Evolutionary conservation across 2,113 vertebrate species (phyloP).

Genomic region (Sorex araneus): DNA sequence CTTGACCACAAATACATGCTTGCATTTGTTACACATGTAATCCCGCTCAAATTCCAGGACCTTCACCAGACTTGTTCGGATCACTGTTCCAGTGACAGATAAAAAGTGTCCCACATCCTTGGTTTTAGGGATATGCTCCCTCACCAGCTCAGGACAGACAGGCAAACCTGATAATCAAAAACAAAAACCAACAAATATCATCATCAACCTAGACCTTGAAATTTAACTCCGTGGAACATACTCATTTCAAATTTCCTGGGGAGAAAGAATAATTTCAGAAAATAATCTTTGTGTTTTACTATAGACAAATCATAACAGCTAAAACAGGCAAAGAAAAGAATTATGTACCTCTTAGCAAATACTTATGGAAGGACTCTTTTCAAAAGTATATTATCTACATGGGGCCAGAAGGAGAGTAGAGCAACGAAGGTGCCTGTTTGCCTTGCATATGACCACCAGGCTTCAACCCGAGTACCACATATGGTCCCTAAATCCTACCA

Average conservation of each 20-base stretch:
- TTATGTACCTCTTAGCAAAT: no score
- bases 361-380: no score
- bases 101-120: constrained; percentile 96
- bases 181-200: rapidly evolving
- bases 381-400: no score
- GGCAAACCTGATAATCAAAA: constrained; percentile 92
- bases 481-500: no score
- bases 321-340: constrained; percentile 4
- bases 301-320: constrained; percentile 36
- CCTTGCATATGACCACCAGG: no score
- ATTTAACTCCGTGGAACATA: constrained; percentile 2
- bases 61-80: constrained; percentile 94
- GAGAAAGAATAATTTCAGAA: constrained; percentile 32
- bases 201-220: neutral
- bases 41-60: constrained; percentile 96
- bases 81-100: constrained; percentile 96
- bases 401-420: no score
- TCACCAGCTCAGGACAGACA: constrained; percentile 96
- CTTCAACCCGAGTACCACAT: no score
- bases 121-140: constrained; percentile 95
- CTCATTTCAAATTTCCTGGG: neutral
- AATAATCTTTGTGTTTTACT: constrained; percentile 16
- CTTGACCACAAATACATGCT: constrained; percentile 90
- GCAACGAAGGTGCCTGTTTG: no score
- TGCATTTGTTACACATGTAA: constrained; percentile 96